A percentile compares a stretch with the other conserved stretches of the same genome.
Evolutionary conservation across 1,140 invertebrate genomes (phyloP).

Genomic region (Saccostrea echinata): DNA sequence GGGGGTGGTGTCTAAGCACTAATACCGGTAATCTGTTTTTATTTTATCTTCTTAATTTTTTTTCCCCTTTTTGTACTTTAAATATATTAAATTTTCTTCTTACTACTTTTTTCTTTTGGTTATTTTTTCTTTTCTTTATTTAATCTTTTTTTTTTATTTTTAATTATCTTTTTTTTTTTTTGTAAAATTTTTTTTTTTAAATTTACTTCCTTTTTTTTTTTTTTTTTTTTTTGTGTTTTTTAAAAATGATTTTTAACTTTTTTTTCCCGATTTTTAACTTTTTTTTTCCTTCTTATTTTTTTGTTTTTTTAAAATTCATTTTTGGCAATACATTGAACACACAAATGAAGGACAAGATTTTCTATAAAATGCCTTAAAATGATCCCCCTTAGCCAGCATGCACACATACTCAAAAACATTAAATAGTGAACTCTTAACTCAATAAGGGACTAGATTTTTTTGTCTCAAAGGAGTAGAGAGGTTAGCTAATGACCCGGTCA

Average conservation of each 20-base stretch:
- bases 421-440: neutral
- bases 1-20: neutral
- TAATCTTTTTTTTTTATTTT: neutral
- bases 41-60: too few species aligned
- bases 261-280: neutral
- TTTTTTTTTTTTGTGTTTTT: too few species aligned
- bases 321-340: neutral
- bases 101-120: neutral
- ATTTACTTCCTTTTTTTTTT: too few species aligned
- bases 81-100: too few species aligned
- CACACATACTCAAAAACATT: neutral
- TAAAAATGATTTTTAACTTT: too few species aligned
- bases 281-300: too few species aligned
- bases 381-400: neutral
- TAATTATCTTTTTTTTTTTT: neutral
- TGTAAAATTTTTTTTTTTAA: neutral
- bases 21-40: too few species aligned
- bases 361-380: neutral
- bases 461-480: neutral
- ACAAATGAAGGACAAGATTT: neutral
- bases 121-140: neutral
- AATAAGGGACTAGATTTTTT: conserved; percentile 8
- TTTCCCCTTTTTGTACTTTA: neutral
- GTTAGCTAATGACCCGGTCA: too few species aligned
- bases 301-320: neutral